Base-by-base conservation (phyloP, 53 echinoderm and acorn worm species). In the Patiria pectinifera region DNA sequence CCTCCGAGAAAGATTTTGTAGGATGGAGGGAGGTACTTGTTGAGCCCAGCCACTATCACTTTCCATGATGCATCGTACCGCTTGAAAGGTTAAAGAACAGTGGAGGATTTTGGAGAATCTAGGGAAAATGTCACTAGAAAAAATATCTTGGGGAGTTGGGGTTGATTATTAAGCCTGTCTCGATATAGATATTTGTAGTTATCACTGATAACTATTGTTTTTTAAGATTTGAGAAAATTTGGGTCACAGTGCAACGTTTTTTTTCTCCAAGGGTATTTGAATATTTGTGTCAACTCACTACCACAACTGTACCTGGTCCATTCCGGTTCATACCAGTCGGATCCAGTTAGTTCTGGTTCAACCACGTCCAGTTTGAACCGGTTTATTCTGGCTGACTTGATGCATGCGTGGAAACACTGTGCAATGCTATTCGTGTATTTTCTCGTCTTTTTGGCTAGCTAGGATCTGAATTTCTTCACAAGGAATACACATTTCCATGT, bases 371-470 rank as follows among this genome's bases (percentile, higher is more conserved):
- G 79, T 78, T 47, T 16, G 79, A 18, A 45, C 79, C 79, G 44
- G 79, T 78, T 44, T 14, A 78, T 2, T 0, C 79, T 78, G 48
- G 35, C 25, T 15, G 14, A 18, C 12, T 45, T 3, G 45, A 78
- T 12, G 86, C 48, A 86, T 86, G 22, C 46, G 48, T 47, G 48
- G 48, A 72, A 62, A 35, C 45, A 85, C 85, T 43, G 85, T 86
- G 72, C 86, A 86, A 86, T 71, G 72, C 43, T 86, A 22, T 86
- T n/a, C 53, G 7, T 63, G 69, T 66, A 85, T 85, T 85, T 85
- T 85, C 8, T 6, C 5, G 8, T 53, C 8, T 62, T 85, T 66
- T 63, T 85, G 45, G 8, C 7, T 45, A 18, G 35, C 45, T 43
- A 45, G 2, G 35, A 24, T 85, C 69, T 66, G 85, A 11, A 9